phyloP scores from a whole-genome alignment of 2,113 vertebrate genomes.

The Hippocampus guttulatus region DNA sequence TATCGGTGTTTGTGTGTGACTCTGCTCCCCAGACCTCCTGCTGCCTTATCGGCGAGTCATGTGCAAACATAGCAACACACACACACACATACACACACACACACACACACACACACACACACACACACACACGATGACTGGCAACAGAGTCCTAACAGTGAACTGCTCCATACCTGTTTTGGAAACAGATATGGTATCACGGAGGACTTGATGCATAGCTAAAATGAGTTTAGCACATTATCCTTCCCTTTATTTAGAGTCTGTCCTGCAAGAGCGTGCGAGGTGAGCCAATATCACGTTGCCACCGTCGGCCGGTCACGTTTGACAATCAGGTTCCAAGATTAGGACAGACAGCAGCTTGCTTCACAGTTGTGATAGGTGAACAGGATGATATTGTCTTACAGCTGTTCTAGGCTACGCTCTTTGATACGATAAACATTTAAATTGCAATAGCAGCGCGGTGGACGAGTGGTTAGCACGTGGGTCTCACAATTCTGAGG shows the following conservation, averaged over 20 bases:
- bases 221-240: constrained; percentile 39
- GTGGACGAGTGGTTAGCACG: too few species aligned
- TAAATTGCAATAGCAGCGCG: background rate
- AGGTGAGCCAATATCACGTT: constrained; percentile 41
- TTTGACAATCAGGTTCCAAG: constrained; percentile 32
- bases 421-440: background rate
- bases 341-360: constrained; percentile 17
- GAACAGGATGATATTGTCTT: background rate
- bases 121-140: background rate
- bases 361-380: constrained; percentile 4
- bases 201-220: constrained; percentile 42
- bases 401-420: background rate
- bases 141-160: constrained; percentile 23
- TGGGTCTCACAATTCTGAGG: too few species aligned
- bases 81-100: background rate
- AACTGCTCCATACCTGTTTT: constrained; percentile 38
- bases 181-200: constrained; percentile 50
- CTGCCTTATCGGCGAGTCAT: constrained; percentile 36
- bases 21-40: constrained; percentile 26
- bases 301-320: constrained; percentile 12
- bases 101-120: too few species aligned
- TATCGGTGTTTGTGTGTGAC: background rate
- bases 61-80: constrained; percentile 15
- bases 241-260: constrained; percentile 56
- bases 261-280: constrained; percentile 27